Evolutionary conservation across 2,797 vertebrate species (phyloP).

Genomic region (Sternarchorhynchus goeldii): DNA sequence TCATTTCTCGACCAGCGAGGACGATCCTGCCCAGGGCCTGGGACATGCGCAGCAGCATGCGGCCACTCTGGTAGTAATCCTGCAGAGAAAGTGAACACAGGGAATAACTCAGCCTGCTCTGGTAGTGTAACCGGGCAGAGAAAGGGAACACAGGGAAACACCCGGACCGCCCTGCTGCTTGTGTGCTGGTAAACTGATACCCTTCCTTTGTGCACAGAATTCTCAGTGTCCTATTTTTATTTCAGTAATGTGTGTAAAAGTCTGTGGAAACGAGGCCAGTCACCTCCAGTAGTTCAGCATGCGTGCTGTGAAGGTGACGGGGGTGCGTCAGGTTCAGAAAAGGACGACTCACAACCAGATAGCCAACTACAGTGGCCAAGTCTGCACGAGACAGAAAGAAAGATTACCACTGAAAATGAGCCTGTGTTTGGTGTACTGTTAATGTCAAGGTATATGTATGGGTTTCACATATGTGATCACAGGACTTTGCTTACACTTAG

Average conservation of each 20-base stretch:
- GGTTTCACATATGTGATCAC: background rate
- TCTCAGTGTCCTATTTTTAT: no score
- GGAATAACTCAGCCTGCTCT: constrained; percentile 79
- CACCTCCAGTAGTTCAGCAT: constrained; percentile 93
- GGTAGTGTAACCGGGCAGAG: constrained; percentile 93
- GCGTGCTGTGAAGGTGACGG: constrained; percentile 85
- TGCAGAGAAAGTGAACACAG: constrained; percentile 53
- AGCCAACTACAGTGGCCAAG: constrained; percentile 93
- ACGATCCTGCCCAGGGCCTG: constrained; percentile 96
- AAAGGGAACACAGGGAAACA: constrained; percentile 6
- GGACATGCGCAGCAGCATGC: constrained; percentile 96
- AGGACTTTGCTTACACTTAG: constrained; percentile 87
- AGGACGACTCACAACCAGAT: constrained; percentile 93
- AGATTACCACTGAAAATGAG: background rate
- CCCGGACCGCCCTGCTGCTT: background rate
- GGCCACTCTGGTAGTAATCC: constrained; percentile 99
- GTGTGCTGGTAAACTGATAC: background rate
- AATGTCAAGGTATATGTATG: background rate
- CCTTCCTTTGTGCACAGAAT: background rate
- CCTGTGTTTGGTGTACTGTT: background rate
- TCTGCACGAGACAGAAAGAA: constrained; percentile 71
- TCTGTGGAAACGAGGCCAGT: constrained; percentile 32
- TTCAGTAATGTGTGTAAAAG: background rate
- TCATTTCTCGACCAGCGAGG: constrained; percentile 95
- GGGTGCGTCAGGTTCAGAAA: constrained; percentile 85